These are phyloP conservation scores for Macquaria ambigua DNA, from an alignment of 2,113 vertebrate genomes.

Conservation along the genomic window DNA sequence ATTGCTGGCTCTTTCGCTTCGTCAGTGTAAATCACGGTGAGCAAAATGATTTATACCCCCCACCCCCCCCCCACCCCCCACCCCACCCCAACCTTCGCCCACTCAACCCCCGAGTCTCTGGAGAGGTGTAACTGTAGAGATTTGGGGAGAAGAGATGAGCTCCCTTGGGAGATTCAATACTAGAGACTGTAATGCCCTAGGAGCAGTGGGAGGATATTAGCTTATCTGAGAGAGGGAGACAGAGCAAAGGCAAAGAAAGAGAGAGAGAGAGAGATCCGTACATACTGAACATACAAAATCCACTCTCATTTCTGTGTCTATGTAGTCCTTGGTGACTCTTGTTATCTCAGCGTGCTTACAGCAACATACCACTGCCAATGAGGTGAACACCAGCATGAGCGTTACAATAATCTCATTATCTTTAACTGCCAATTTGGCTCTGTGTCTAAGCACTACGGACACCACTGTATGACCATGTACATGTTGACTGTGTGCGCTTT, in stretches of 20 bases:
- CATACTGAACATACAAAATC: conserved; percentile 46
- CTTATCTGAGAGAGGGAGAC: conserved; percentile 64
- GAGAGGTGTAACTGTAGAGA: conserved; percentile 62
- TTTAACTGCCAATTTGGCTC: conserved; percentile 31
- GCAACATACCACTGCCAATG: conserved; percentile 11
- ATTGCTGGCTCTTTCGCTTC: conserved; percentile 7
- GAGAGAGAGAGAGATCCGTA: conserved; percentile 5
- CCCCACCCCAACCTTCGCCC: background rate
- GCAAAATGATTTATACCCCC: background rate
- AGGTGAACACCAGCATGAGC: conserved; percentile 42
- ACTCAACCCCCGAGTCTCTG: conserved; percentile 41
- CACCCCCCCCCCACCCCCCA: background rate
- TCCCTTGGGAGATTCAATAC: conserved; percentile 62
- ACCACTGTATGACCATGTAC: background rate
- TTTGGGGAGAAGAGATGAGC: conserved; percentile 61
- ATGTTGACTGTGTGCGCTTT: background rate
- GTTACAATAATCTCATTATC: conserved; percentile 60
- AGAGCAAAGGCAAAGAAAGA: conserved; percentile 21
- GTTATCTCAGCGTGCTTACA: conserved; percentile 45
- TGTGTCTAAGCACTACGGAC: conserved; percentile 1
- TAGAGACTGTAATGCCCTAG: conserved; percentile 56
- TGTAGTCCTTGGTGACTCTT: conserved; percentile 43
- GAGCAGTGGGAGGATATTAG: conserved; percentile 73
- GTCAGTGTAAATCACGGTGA: conserved; percentile 22
- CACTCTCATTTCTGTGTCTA: conserved; percentile 18